Percentiles rank a stretch among this genome's conserved stretches.
phyloP scores from a whole-genome alignment of 2,888 invertebrate genomes.

The Eutolmus rufibarbis region DNA sequence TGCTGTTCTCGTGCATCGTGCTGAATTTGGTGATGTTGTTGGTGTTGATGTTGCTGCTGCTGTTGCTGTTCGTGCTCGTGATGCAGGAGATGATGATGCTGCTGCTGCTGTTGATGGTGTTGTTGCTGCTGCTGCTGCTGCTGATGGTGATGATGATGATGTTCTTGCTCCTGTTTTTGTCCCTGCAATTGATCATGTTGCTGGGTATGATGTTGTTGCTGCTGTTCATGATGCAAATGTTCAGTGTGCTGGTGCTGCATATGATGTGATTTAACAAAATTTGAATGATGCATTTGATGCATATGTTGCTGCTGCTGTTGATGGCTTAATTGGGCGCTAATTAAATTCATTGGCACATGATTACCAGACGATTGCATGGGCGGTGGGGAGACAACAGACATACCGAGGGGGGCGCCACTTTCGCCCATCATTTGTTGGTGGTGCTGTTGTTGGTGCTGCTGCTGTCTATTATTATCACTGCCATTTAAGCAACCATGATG shows the following conservation, averaged over 20 bases:
- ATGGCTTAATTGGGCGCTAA: slow-evolving; percentile 4
- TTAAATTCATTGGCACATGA: slow-evolving; percentile 37
- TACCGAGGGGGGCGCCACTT: background rate
- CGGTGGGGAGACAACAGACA: background rate
- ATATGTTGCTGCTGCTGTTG: slow-evolving; percentile 35
- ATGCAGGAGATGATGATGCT: slow-evolving; percentile 43
- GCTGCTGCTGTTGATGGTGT: slow-evolving; percentile 39
- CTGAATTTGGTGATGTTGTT: slow-evolving; percentile 16
- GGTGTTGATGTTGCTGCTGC: slow-evolving; percentile 43
- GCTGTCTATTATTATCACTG: background rate
- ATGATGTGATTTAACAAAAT: background rate
- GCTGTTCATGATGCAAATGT: background rate
- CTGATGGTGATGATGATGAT: slow-evolving; percentile 36
- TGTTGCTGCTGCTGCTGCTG: slow-evolving; percentile 41
- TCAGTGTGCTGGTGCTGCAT: slow-evolving; percentile 6
- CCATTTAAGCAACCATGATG: background rate
- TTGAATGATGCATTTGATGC: slow-evolving; percentile 44
- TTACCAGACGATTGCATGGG: background rate
- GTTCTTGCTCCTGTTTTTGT: slow-evolving; percentile 44
- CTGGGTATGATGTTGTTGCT: slow-evolving; percentile 45
- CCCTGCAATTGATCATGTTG: slow-evolving; percentile 46
- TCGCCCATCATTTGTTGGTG: background rate
- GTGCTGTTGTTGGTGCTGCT: background rate
- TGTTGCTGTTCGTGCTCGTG: slow-evolving; percentile 48
- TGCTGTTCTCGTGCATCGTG: background rate